Evolutionary conservation across 2,888 invertebrate species (phyloP).

Genomic region (Scaptomyza flava): DNA sequence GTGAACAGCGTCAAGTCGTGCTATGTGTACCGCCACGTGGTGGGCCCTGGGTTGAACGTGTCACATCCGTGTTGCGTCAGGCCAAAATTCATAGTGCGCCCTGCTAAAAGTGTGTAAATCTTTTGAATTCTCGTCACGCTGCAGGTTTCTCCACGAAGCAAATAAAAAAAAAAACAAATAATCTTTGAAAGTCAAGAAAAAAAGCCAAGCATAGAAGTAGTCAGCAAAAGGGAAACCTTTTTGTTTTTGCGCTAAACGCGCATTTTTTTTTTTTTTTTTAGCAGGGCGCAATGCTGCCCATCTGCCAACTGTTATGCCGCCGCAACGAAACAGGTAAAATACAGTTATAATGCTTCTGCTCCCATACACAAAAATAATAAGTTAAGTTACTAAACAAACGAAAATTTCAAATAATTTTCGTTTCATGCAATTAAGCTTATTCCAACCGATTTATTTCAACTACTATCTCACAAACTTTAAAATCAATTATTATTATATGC

Average conservation of each 20-base stretch:
- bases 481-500: not conserved
- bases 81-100: conserved; percentile 83
- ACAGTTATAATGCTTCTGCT: conserved; percentile 23
- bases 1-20: conserved; percentile 83
- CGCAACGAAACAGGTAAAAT: conserved; percentile 54
- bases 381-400: not conserved
- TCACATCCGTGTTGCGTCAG: conserved; percentile 81
- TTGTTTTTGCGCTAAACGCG: conserved; percentile 48
- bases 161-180: conserved; percentile 4
- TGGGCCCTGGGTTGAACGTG: conserved; percentile 82
- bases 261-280: conserved; percentile 18
- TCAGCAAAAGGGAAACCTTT: conserved; percentile 50
- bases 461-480: no score
- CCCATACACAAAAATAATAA: conserved; percentile 4
- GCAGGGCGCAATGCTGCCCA: conserved; percentile 64
- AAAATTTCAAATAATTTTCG: no score
- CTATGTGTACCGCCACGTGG: conserved; percentile 83
- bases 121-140: conserved; percentile 54
- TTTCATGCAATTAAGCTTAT: conserved; percentile 5
- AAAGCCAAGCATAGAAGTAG: not conserved
- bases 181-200: conserved; percentile 1
- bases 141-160: conserved; percentile 75
- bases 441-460: not conserved
- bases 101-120: conserved; percentile 72
- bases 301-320: conserved; percentile 6